These are phyloP conservation scores for Petaurus breviceps DNA, from an alignment of 2,113 vertebrate genomes.

Conservation along the genomic window DNA sequence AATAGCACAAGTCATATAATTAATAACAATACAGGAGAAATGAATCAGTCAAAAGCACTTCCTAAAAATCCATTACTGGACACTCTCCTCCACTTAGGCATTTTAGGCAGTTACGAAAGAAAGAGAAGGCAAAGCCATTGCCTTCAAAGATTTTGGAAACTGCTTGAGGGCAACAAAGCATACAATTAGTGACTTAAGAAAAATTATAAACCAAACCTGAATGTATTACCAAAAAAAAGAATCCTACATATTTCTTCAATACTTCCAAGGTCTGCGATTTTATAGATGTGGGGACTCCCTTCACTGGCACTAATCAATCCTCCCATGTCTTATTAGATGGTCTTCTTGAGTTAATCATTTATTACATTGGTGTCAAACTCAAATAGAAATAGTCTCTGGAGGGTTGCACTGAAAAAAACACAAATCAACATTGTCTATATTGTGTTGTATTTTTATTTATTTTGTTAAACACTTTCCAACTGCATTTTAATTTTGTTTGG, in stretches of 20 bases:
- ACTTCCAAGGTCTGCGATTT: not conserved
- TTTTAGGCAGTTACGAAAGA: not conserved
- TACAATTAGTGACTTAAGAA: not conserved
- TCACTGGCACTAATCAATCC: not conserved
- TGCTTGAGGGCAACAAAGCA: not conserved
- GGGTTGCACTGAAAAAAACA: not conserved
- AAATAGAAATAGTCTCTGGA: not conserved
- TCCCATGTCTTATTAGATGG: not conserved
- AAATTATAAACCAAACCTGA: not conserved
- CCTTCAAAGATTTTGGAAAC: not conserved
- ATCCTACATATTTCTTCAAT: not conserved
- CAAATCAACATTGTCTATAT: not conserved
- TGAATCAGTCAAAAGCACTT: conserved; percentile 3
- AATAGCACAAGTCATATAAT: not conserved
- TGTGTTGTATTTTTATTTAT: not conserved
- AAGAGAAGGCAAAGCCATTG: not conserved
- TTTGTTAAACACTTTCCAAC: not conserved
- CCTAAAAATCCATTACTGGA: not conserved
- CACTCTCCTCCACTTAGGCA: not conserved
- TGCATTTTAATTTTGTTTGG: not conserved
- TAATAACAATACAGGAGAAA: not conserved
- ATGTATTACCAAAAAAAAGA: not conserved
- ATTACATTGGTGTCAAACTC: not conserved
- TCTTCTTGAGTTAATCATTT: not conserved
- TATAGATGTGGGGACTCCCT: not conserved